Evolutionary conservation across 2,797 vertebrate species (phyloP).

Genomic region (Orestias chungarensis): DNA sequence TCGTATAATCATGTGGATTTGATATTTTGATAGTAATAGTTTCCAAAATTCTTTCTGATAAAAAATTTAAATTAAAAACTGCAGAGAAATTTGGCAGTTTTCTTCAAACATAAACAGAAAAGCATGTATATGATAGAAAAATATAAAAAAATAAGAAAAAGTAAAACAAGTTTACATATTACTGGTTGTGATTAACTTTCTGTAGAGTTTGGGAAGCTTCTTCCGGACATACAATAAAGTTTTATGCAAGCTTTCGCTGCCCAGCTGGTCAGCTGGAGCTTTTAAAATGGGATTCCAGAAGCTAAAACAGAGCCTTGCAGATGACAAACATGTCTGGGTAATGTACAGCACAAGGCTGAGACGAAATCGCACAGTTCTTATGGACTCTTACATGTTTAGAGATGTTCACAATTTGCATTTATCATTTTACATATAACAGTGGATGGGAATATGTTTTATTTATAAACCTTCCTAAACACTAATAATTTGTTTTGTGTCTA

Average conservation of each 20-base stretch:
- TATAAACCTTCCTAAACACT: no score
- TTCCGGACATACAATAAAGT: background rate
- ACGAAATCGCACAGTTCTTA: background rate
- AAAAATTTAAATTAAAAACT: no score
- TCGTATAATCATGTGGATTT: background rate
- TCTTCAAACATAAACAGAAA: no score
- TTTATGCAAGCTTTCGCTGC: conserved; percentile 1
- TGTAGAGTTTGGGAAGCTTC: background rate
- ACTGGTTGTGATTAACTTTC: background rate
- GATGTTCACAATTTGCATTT: background rate
- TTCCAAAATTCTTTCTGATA: no score
- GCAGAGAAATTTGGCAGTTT: no score
- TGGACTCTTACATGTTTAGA: background rate
- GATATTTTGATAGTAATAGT: background rate
- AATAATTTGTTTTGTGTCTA: background rate
- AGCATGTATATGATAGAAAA: no score
- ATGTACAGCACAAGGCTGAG: background rate
- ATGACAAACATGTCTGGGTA: conserved; percentile 11
- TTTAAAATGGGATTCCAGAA: conserved; percentile 1
- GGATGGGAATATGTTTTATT: no score
- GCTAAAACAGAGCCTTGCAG: background rate
- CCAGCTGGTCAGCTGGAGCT: background rate
- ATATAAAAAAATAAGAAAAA: no score
- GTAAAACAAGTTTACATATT: background rate
- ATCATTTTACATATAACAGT: background rate